Evolutionary conservation across 1,140 invertebrate genomes (phyloP).

Genomic region (Cyclargus thomasi): DNA sequence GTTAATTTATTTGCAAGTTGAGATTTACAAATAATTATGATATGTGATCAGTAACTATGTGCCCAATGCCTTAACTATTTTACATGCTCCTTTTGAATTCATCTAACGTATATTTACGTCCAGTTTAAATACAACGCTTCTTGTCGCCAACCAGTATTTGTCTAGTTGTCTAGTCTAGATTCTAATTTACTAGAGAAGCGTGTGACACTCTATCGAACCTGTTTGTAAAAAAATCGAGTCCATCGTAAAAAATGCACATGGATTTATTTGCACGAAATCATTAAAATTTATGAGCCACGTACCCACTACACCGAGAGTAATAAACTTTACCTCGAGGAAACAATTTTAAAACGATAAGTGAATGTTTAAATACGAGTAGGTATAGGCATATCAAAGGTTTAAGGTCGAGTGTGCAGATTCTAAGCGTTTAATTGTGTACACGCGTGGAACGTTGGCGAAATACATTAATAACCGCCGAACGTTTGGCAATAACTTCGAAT

Average conservation of each 20-base stretch:
- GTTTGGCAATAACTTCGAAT: conserved; percentile 38
- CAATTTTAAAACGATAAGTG: background rate
- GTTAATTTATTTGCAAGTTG: too few species aligned
- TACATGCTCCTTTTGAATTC: too few species aligned
- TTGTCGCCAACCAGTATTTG: too few species aligned
- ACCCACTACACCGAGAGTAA: background rate
- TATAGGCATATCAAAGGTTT: conserved; percentile 3
- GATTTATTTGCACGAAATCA: conserved; percentile 25
- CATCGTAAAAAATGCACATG: conserved; percentile 34
- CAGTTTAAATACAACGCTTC: too few species aligned
- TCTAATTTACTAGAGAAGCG: too few species aligned
- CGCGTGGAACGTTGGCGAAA: background rate
- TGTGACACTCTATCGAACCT: too few species aligned
- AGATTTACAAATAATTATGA: too few species aligned
- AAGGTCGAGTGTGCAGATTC: background rate
- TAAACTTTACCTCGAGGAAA: background rate
- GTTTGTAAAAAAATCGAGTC: conserved; percentile 28
- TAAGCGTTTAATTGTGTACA: background rate
- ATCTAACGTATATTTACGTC: too few species aligned
- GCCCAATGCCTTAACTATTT: too few species aligned
- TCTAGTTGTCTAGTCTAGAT: too few species aligned
- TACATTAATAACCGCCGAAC: conserved; percentile 29
- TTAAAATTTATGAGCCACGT: background rate
- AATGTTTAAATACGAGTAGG: background rate
- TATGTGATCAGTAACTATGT: too few species aligned